Conservation (phyloP, 2,888 invertebrate species). For the Pristionchus entomophagus region DNA sequence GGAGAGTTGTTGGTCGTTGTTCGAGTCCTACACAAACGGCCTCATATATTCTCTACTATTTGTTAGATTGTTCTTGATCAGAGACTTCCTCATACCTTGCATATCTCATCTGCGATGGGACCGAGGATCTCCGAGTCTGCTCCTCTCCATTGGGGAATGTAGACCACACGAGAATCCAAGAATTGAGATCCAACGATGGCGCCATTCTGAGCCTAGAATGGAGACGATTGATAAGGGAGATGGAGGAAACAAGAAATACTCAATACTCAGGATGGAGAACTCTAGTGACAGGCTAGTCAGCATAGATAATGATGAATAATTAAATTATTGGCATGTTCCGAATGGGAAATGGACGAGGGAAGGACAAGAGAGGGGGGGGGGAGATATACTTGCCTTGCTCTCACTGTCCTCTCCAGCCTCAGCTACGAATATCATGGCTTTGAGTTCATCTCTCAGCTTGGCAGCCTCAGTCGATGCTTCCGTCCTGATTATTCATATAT, state of each 20-base stretch:
- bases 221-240: background rate
- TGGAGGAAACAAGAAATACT: no score
- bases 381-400: slow-evolving; percentile 51
- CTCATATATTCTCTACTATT: background rate
- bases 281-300: no score
- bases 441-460: slow-evolving; percentile 61
- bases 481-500: no score
- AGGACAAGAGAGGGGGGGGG: no score
- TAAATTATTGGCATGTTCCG: no score
- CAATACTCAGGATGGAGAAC: no score
- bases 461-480: slow-evolving; percentile 58
- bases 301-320: no score
- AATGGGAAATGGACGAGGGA: background rate
- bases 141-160: slow-evolving; percentile 69
- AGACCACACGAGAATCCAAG: slow-evolving; percentile 56
- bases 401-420: slow-evolving; percentile 64
- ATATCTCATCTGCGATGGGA: slow-evolving; percentile 70
- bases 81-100: slow-evolving; percentile 56
- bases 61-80: background rate
- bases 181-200: slow-evolving; percentile 54
- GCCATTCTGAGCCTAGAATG: slow-evolving; percentile 48
- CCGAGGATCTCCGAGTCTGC: slow-evolving; percentile 68
- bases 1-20: no score
- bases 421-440: slow-evolving; percentile 70
- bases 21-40: no score